Evolutionary conservation across 2,888 invertebrate species (phyloP), one percentile per base, ranked within the genome.

Genomic region (Vandiemenella viatica): DNA sequence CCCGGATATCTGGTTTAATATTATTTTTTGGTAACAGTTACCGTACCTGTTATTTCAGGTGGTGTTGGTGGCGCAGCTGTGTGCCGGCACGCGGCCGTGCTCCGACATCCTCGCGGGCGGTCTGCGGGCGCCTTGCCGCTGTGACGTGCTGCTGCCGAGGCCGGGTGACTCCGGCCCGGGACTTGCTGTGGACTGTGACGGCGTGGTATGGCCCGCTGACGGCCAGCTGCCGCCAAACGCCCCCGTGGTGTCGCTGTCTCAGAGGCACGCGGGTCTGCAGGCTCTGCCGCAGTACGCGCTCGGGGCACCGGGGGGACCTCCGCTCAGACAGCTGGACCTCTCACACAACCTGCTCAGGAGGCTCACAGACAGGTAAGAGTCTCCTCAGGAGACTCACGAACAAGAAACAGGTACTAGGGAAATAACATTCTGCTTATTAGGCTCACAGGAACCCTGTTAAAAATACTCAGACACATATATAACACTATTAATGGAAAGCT

Each of bases 151-250:
- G 42, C 21, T 42, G 13, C 62, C 72, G 48, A 71, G 70, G 15
- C 68, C 74, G 19, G 67, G 68, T 41, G 74, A 73, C 68, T 4
- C 42, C 13, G n/a, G 19, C 13, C 42, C 42, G 4, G 67, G 76
- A 48, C 78, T 88, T 55, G 70, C 76, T 57, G 79, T 89, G 74
- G 77, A 90, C 65, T 91, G 91, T 64, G 89, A 91, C 68, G 68
- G 77, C 7, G 79, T 87, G 19, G 84, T 88, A 21, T 88, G 90
- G 60, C 73, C 80, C 20, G 79, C 80, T 5, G 88, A 90, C 62
- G 80, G 82, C 55, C 80, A 87, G 8, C 65, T 84, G 56, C 84
- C 90, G 1, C 80, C 79, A 60, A 82, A 83, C 42, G 85, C 85
- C 19, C 87, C 86, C 3, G 80, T 91, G 52, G 77, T 82, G 23